Percentiles rank a stretch among this genome's conserved stretches.
phyloP scores from a whole-genome alignment of 2,113 vertebrate genomes.

The Rhadina sibilatrix region DNA sequence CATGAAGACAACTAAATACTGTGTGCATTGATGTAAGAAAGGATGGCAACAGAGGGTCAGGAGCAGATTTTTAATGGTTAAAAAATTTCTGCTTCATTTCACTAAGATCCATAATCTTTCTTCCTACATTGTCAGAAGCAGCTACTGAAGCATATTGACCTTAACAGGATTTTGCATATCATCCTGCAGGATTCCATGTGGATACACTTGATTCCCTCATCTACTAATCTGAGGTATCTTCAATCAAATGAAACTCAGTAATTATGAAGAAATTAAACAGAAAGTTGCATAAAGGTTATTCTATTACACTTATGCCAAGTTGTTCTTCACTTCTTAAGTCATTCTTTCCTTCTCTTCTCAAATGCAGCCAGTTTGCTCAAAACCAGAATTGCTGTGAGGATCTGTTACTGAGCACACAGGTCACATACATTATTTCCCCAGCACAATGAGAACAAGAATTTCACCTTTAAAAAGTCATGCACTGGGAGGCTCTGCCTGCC shows the following conservation, averaged over 20 bases:
- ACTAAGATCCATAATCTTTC: background rate
- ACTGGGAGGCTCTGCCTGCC: background rate
- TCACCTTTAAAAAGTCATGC: background rate
- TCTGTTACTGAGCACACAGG: background rate
- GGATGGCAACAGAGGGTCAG: background rate
- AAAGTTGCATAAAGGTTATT: background rate
- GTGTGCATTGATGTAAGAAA: fast-evolving
- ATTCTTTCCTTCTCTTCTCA: background rate
- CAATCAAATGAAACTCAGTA: background rate
- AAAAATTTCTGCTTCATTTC: background rate
- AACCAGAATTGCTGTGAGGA: background rate
- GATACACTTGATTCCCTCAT: background rate
- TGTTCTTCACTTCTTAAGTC: background rate
- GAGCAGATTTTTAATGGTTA: background rate
- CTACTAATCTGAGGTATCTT: background rate
- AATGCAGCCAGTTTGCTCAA: background rate
- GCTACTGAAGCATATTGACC: background rate
- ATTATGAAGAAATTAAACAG: background rate
- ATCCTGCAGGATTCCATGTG: background rate
- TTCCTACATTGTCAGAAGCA: background rate
- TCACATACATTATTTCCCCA: background rate
- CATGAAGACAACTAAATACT: background rate
- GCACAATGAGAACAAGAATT: background rate
- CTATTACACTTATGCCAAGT: background rate
- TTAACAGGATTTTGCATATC: background rate